These are phyloP conservation scores for Chromis chromis DNA, from an alignment of 2,797 vertebrate species.

Conservation along the genomic window DNA sequence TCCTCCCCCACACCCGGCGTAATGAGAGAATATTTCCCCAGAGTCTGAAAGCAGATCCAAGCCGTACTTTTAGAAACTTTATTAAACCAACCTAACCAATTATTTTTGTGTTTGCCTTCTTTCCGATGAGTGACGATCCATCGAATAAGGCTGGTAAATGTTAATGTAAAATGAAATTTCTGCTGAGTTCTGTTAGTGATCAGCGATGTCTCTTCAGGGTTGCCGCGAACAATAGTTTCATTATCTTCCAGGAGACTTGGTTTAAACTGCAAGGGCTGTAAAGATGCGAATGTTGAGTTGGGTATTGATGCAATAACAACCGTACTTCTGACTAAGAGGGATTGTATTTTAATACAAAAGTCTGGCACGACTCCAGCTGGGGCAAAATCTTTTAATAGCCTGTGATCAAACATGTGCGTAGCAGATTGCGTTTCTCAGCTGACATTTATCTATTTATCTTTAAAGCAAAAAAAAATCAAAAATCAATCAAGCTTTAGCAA, in stretches of 20 bases:
- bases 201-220: constrained; percentile 14
- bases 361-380: constrained; percentile 65
- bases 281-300: constrained; percentile 25
- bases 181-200: constrained; percentile 30
- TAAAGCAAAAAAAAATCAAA: constrained; percentile 42
- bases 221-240: constrained; percentile 33
- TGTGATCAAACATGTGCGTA: constrained; percentile 73
- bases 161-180: constrained; percentile 66
- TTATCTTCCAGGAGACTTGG: constrained; percentile 23
- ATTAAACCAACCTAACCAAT: constrained; percentile 81
- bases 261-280: constrained; percentile 5
- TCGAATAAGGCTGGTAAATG: constrained; percentile 65
- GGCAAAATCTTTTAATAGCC: constrained; percentile 73
- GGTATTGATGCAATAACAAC: constrained; percentile 26
- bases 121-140: constrained; percentile 54
- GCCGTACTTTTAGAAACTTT: constrained; percentile 82
- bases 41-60: constrained; percentile 74
- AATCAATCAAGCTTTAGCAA: constrained; percentile 66
- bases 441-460: constrained; percentile 74
- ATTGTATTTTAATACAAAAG: constrained; percentile 72
- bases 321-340: constrained; percentile 52
- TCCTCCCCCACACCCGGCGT: constrained; percentile 70
- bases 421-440: constrained; percentile 60
- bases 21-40: constrained; percentile 87
- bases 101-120: constrained; percentile 74